These are phyloP conservation scores for Bovichtus variegatus DNA, from an alignment of 2,797 vertebrate species.

Conservation along the genomic window DNA sequence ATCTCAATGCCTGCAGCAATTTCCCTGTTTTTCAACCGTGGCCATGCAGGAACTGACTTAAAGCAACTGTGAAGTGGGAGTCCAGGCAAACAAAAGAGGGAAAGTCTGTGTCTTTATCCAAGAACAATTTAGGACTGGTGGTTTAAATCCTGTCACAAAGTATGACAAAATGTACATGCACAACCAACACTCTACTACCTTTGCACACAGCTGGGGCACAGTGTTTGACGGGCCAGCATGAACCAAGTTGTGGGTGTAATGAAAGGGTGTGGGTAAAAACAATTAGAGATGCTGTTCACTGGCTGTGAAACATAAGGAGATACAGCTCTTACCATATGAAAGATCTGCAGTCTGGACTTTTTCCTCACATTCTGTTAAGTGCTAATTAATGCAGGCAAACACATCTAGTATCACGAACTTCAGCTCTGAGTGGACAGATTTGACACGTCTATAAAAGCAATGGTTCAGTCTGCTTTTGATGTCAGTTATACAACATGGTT, in stretches of 20 bases:
- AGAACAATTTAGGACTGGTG: slow-evolving; percentile 7
- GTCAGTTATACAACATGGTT: slow-evolving; percentile 36
- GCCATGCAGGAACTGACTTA: not conserved
- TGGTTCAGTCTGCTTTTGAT: slow-evolving; percentile 37
- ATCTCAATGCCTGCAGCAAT: not conserved
- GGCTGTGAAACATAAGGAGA: slow-evolving; percentile 45
- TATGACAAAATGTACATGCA: slow-evolving; percentile 6
- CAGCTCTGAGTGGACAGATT: slow-evolving; percentile 35
- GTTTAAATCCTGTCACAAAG: slow-evolving; percentile 11
- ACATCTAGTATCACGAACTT: slow-evolving; percentile 38
- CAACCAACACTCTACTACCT: slow-evolving; percentile 28
- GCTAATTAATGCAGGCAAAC: slow-evolving; percentile 64
- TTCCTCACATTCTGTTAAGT: slow-evolving; percentile 50
- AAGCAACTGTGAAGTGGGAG: slow-evolving; percentile 3
- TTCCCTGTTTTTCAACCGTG: not conserved
- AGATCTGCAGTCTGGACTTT: slow-evolving; percentile 38
- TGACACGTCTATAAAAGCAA: slow-evolving; percentile 36
- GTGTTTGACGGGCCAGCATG: slow-evolving; percentile 1
- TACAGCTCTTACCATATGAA: slow-evolving; percentile 37
- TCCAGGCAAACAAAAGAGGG: not conserved
- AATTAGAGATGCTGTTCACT: slow-evolving; percentile 25
- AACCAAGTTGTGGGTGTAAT: slow-evolving; percentile 45
- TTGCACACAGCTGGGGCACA: slow-evolving; percentile 26
- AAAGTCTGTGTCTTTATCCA: not conserved
- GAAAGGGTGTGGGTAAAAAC: slow-evolving; percentile 29